Conservation (phyloP, 2,888 invertebrate species). For the Aleiodes leptofemur region DNA sequence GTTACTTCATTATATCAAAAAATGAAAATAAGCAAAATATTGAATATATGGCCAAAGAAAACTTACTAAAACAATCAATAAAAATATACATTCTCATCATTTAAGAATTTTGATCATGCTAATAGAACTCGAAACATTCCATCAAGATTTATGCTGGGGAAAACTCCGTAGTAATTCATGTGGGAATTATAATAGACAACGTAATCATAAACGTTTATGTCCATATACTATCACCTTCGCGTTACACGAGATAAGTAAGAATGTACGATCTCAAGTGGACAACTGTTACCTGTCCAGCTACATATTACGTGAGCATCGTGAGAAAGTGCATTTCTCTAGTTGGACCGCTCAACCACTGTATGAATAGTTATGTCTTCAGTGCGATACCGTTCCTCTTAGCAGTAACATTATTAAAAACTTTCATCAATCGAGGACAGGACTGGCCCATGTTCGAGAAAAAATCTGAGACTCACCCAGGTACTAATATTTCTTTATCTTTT, state of each 20-base stretch:
- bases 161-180: not conserved
- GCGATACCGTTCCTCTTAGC: constrained; percentile 9
- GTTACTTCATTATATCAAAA: not conserved
- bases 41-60: not conserved
- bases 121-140: no score
- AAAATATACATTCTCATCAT: not conserved
- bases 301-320: constrained; percentile 66
- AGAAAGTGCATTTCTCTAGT: constrained; percentile 71
- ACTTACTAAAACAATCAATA: not conserved
- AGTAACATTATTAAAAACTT: constrained; percentile 21
- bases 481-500: no score
- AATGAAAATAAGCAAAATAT: not conserved
- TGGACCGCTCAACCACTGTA: constrained; percentile 59
- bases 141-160: no score
- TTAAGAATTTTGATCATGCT: no score
- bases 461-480: no score
- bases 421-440: not conserved
- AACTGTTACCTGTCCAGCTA: constrained; percentile 32
- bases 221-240: not conserved
- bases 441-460: not conserved
- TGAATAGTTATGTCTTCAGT: constrained; percentile 17
- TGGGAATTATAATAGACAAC: constrained; percentile 1
- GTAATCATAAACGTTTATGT: constrained; percentile 6
- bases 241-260: not conserved
- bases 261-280: not conserved